Conservation (phyloP, 2,113 vertebrate species). For the Chascanopsetta lugubris region DNA sequence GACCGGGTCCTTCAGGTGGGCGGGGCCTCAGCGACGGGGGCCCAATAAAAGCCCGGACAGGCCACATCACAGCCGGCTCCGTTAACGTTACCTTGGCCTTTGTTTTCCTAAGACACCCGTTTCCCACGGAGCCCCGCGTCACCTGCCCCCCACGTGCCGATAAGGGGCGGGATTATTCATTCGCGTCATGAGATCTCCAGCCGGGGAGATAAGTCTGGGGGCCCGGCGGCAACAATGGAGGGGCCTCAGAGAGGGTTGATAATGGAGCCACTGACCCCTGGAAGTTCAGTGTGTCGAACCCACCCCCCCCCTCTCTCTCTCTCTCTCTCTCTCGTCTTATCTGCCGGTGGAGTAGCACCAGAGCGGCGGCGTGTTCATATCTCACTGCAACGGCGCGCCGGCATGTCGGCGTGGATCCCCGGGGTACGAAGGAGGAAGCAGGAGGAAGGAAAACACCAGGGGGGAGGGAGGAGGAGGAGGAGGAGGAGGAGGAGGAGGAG, state of each 20-base stretch:
- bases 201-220: conserved; percentile 63
- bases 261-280: conserved; percentile 67
- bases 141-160: conserved; percentile 42
- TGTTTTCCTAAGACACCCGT: too few relatives aligned
- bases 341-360: conserved; percentile 51
- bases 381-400: conserved; percentile 58
- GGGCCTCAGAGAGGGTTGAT: conserved; percentile 63
- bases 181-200: conserved; percentile 63
- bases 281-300: conserved; percentile 35
- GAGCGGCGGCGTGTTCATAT: conserved; percentile 52
- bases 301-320: conserved; percentile 37
- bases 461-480: background rate
- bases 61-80: too few relatives aligned
- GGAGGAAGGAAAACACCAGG: conserved; percentile 2
- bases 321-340: conserved; percentile 63
- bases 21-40: too few relatives aligned
- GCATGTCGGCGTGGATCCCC: conserved; percentile 53
- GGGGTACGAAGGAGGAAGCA: conserved; percentile 59
- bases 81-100: too few relatives aligned
- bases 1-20: too few relatives aligned
- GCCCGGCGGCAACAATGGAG: conserved; percentile 53
- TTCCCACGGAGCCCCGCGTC: conserved; percentile 27
- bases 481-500: background rate
- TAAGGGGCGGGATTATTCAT: conserved; percentile 57
- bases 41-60: too few relatives aligned